These are phyloP conservation scores for Telenomus remus DNA, from an alignment of 1,140 invertebrate genomes.

Conservation along the genomic window DNA sequence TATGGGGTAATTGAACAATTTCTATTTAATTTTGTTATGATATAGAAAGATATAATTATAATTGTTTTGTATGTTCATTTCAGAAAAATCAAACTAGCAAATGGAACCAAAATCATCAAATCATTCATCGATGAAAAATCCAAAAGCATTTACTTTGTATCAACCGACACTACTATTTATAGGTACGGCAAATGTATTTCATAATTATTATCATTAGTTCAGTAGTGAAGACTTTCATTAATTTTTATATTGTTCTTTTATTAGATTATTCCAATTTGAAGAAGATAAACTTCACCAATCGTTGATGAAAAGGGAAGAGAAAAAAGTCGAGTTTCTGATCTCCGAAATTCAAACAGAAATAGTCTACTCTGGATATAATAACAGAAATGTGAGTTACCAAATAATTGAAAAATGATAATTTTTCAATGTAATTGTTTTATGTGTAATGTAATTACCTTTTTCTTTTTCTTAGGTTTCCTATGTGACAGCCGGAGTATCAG, in stretches of 20 bases:
- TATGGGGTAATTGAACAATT: no score
- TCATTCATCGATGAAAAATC: constrained; percentile 23
- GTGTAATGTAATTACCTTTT: no score
- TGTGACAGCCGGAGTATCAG: constrained; percentile 19
- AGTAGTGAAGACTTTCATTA: neutral
- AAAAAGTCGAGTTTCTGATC: constrained; percentile 12
- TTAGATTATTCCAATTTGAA: constrained; percentile 49
- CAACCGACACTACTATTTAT: constrained; percentile 46
- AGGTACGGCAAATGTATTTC: constrained; percentile 34
- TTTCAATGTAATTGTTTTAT: no score
- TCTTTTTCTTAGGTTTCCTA: constrained; percentile 56
- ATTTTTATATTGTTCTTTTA: constrained; percentile 4
- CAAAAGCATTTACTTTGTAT: constrained; percentile 15
- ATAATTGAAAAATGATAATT: no score
- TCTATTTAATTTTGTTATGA: no score
- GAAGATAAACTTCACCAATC: constrained; percentile 26
- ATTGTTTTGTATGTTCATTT: no score
- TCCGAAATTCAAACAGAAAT: constrained; percentile 32
- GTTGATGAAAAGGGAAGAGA: constrained; percentile 21
- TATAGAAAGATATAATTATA: no score
- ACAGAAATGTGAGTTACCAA: neutral
- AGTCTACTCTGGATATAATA: constrained; percentile 34
- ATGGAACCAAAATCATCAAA: constrained; percentile 20
- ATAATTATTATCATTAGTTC: no score
- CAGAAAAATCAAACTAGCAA: no score